A percentile compares a stretch with the other conserved stretches of the same genome.
phyloP scores from a whole-genome alignment of 2,797 vertebrate species.

The Leuciscus waleckii region DNA sequence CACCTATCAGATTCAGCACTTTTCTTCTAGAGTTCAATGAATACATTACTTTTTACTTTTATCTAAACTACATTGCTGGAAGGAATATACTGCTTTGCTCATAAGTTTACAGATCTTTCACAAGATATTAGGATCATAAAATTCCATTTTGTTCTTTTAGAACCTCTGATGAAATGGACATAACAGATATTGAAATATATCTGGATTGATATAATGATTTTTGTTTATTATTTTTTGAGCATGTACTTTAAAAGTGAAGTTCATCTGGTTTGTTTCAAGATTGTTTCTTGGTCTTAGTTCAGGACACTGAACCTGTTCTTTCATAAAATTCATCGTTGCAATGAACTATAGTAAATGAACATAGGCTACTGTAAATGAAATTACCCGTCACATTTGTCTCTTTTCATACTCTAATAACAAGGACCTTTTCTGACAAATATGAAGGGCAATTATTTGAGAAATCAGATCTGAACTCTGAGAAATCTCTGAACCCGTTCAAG shows the following conservation, averaged over 20 bases:
- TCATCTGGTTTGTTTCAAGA: not conserved
- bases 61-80: not conserved
- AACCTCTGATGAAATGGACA: no score
- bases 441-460: not conserved
- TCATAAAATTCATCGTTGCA: not conserved
- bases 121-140: not conserved
- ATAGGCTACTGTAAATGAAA: not conserved
- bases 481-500: not conserved
- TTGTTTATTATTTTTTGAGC: not conserved
- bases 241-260: not conserved
- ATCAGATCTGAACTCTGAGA: not conserved
- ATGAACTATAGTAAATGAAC: not conserved
- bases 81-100: not conserved
- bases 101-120: not conserved
- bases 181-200: not conserved
- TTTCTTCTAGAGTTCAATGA: not conserved
- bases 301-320: not conserved
- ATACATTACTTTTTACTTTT: not conserved
- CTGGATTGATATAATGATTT: not conserved
- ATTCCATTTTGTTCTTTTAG: not conserved
- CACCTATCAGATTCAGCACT: not conserved
- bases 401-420: not conserved
- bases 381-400: not conserved
- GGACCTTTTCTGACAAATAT: not conserved
- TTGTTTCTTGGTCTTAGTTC: not conserved